Percentiles rank a stretch among this genome's conserved stretches.
Conservation (phyloP, 2,797 vertebrate genomes). For the Enteromius radiatus region DNA sequence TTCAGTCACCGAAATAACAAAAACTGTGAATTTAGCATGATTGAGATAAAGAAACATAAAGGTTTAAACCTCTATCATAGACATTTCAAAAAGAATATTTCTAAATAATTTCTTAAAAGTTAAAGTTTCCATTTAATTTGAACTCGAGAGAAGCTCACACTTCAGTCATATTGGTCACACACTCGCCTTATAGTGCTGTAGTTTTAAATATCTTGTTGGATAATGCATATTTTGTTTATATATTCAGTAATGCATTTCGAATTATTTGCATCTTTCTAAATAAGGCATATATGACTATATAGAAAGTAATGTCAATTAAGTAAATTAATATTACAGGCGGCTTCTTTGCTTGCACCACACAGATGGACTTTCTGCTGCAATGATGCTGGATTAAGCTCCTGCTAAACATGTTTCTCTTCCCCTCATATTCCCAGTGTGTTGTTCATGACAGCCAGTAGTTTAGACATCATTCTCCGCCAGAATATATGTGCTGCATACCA, state of each 20-base stretch:
- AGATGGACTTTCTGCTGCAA: background rate
- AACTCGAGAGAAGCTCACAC: background rate
- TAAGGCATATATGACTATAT: background rate
- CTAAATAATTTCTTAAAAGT: too few species aligned
- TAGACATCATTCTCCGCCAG: background rate
- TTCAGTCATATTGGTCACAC: too few species aligned
- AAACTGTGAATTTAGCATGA: background rate
- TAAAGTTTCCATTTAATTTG: background rate
- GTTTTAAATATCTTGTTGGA: too few species aligned
- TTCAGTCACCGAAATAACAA: background rate
- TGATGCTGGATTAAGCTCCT: background rate
- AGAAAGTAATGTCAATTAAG: background rate
- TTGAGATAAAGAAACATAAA: background rate
- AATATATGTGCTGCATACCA: background rate
- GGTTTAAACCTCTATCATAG: background rate
- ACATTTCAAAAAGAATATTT: background rate
- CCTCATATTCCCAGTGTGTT: background rate
- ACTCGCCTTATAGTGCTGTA: too few species aligned
- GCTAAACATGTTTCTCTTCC: background rate
- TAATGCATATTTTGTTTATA: background rate
- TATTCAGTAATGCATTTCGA: background rate
- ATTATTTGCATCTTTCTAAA: background rate
- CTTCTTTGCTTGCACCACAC: background rate
- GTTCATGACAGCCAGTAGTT: background rate
- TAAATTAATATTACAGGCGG: background rate